Evolutionary conservation across 2,797 vertebrate species (phyloP).

Genomic region (Semotilus atromaculatus): DNA sequence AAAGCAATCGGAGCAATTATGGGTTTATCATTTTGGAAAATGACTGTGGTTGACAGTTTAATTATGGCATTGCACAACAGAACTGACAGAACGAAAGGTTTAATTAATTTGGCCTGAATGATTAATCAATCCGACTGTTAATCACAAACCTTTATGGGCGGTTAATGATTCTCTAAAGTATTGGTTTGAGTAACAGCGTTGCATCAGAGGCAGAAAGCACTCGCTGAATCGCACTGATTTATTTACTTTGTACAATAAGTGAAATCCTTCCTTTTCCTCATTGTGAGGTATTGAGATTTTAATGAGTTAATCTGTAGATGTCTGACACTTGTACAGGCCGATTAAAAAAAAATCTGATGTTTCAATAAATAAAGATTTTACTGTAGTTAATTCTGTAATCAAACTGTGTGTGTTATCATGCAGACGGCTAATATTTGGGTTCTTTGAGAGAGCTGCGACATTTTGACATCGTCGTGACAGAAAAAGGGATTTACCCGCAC

Average conservation of each 20-base stretch:
- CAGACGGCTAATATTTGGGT: background rate
- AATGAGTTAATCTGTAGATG: background rate
- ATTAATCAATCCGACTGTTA: background rate
- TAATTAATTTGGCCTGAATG: background rate
- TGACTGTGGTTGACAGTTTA: background rate
- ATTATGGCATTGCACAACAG: too few relatives aligned
- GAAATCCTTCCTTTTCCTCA: background rate
- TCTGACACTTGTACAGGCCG: background rate
- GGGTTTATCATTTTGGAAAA: background rate
- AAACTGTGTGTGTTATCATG: background rate
- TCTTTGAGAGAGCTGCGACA: background rate
- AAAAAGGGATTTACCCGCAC: background rate
- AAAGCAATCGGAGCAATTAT: too few relatives aligned
- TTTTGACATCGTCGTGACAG: constrained; percentile 3
- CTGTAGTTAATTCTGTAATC: background rate
- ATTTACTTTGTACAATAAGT: background rate
- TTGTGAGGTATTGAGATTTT: background rate
- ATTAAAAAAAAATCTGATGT: background rate
- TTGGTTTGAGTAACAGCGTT: background rate
- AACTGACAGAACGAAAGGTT: background rate
- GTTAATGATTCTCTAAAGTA: constrained; percentile 24
- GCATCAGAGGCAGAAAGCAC: background rate
- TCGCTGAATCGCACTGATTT: background rate
- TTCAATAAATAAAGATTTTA: background rate
- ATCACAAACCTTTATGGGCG: background rate